Evolutionary conservation across 2,888 invertebrate species (phyloP).

Genomic region (Drosophila siamana): DNA sequence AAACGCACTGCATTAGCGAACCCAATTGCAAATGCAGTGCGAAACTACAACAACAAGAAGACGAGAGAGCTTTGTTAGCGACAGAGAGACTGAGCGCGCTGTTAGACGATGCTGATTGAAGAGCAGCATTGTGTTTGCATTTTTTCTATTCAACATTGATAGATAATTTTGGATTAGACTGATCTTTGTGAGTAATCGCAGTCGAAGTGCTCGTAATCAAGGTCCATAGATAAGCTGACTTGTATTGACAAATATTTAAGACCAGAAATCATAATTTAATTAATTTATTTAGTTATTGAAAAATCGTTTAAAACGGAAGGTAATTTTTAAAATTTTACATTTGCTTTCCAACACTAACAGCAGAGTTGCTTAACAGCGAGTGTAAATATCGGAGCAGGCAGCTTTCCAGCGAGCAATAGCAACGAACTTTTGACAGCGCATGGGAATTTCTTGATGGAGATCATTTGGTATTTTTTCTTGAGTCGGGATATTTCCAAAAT

Average conservation of each 20-base stretch:
- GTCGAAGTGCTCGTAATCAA: background rate
- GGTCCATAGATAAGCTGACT: background rate
- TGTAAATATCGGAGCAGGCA: conserved; percentile 6
- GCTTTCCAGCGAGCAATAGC: conserved; percentile 1
- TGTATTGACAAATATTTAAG: background rate
- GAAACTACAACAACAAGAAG: background rate
- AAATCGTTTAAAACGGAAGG: background rate
- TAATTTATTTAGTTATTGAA: too few species aligned
- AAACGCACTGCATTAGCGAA: conserved; percentile 57
- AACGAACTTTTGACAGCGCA: conserved; percentile 26
- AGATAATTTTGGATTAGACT: background rate
- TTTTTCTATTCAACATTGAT: background rate
- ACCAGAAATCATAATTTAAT: too few species aligned
- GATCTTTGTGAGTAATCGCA: background rate
- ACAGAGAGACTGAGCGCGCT: conserved; percentile 9
- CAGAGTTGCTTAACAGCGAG: conserved; percentile 3
- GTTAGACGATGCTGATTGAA: background rate
- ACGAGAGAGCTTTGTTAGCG: background rate
- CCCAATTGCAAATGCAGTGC: conserved; percentile 37
- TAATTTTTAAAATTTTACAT: conserved; percentile 1
- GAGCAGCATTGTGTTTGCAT: conserved; percentile 4
- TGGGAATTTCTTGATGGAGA: background rate
- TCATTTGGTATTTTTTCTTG: conserved; percentile 14
- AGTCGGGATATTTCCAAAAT: background rate
- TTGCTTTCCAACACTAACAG: conserved; percentile 3